A percentile compares a stretch with the other conserved stretches of the same genome.
Conservation (phyloP, 2,113 vertebrate genomes). For the Aegotheles bennettii region DNA sequence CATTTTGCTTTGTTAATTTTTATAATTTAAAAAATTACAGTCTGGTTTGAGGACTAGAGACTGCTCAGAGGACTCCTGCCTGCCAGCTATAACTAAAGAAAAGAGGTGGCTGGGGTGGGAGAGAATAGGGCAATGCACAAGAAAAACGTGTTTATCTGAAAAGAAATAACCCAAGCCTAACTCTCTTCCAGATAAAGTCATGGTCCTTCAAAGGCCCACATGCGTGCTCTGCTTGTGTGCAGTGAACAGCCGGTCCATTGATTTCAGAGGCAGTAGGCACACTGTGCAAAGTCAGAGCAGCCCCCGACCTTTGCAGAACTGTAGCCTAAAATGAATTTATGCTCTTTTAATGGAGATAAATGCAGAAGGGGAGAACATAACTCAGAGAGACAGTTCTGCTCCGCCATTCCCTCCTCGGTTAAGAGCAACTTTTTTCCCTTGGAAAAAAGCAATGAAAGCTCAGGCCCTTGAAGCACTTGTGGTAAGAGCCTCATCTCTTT, state of each 20-base stretch:
- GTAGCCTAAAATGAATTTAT: constrained; percentile 17
- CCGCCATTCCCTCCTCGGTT: neutral
- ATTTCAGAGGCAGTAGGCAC: neutral
- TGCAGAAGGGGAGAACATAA: constrained; percentile 37
- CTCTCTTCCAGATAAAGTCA: neutral
- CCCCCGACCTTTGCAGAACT: neutral
- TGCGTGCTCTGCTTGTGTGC: neutral
- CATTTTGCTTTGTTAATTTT: neutral
- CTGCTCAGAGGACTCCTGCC: neutral
- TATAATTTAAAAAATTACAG: fast-evolving
- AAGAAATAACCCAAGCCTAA: neutral
- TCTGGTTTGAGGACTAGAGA: neutral
- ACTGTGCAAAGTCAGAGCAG: neutral
- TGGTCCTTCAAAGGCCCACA: neutral
- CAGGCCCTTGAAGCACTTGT: neutral
- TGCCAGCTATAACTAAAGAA: neutral
- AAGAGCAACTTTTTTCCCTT: neutral
- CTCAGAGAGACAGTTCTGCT: constrained; percentile 4
- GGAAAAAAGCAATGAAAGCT: neutral
- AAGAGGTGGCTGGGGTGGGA: neutral
- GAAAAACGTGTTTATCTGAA: neutral
- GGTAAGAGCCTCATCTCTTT: constrained; percentile 31
- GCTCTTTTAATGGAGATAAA: constrained; percentile 37
- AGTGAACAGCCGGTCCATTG: constrained; percentile 1
- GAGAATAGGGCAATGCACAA: fast-evolving